Percentiles rank a stretch among this genome's conserved stretches.
Evolutionary conservation across 1,140 invertebrate genomes (phyloP).

Genomic region (Papilio aristodemus): DNA sequence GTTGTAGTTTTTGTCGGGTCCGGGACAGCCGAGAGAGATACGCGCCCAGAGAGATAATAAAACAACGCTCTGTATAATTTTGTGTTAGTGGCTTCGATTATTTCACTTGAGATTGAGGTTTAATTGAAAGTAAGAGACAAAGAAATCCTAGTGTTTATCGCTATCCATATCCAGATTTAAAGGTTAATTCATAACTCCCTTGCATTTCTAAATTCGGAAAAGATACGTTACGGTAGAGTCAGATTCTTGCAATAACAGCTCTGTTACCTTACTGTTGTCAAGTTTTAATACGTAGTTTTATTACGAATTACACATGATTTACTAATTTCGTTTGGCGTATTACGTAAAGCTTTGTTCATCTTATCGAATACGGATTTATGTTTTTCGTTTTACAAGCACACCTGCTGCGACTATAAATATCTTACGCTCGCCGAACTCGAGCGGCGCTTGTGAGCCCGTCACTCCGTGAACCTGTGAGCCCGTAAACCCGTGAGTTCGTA

Average conservation of each 20-base stretch:
- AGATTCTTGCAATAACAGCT: too few species aligned
- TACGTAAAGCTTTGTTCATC: constrained; percentile 59
- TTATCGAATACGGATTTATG: constrained; percentile 73
- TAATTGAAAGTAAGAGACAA: background rate
- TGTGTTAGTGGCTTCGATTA: constrained; percentile 44
- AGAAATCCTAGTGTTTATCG: too few species aligned
- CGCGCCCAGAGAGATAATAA: constrained; percentile 66
- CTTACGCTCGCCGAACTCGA: constrained; percentile 16
- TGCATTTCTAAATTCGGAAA: too few species aligned
- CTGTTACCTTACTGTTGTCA: too few species aligned
- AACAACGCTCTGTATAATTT: constrained; percentile 47
- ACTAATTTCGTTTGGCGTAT: constrained; percentile 8
- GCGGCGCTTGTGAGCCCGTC: background rate
- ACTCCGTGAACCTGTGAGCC: background rate
- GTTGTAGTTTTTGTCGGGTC: constrained; percentile 70
- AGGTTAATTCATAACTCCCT: too few species aligned
- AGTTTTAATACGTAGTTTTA: too few species aligned
- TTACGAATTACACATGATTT: background rate
- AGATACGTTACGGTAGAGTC: too few species aligned
- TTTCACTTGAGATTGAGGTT: constrained; percentile 48
- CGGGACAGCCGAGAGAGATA: constrained; percentile 69
- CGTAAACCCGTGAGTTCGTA: background rate
- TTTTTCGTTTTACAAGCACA: constrained; percentile 72
- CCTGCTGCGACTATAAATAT: constrained; percentile 66
- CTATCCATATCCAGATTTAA: too few species aligned